A percentile compares a stretch with the other conserved stretches of the same genome.
These are phyloP conservation scores for Pandion haliaetus DNA, from an alignment of 2,113 vertebrate genomes.

Conservation along the genomic window DNA sequence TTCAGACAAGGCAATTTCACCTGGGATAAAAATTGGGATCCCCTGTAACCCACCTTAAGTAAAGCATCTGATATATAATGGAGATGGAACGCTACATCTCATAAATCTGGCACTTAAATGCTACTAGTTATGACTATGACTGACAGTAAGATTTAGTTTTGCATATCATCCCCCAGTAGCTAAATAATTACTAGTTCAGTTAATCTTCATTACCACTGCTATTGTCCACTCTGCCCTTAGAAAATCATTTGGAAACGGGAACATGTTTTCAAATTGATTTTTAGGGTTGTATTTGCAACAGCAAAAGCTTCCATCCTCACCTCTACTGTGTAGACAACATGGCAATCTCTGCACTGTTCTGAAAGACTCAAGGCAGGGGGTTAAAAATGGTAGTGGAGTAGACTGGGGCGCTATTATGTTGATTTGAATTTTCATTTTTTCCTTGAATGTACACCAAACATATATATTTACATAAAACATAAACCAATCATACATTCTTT, in stretches of 20 bases:
- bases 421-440: neutral
- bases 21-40: neutral
- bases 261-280: neutral
- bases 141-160: conserved; percentile 58
- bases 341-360: neutral
- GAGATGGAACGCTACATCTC: conserved; percentile 18
- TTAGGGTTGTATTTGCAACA: conserved; percentile 3
- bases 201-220: conserved; percentile 54
- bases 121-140: conserved; percentile 20
- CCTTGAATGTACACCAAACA: neutral
- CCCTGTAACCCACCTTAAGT: conserved; percentile 25
- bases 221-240: conserved; percentile 41
- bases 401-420: neutral
- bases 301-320: neutral
- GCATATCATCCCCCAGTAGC: neutral
- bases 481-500: neutral
- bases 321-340: neutral
- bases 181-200: conserved; percentile 63
- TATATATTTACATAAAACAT: neutral
- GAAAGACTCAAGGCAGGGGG: neutral
- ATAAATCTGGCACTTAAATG: conserved; percentile 50
- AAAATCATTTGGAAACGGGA: conserved; percentile 45
- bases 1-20: neutral
- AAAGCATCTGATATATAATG: neutral
- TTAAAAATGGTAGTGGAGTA: neutral